Evolutionary conservation across 2,797 vertebrate species (phyloP).

Genomic region (Rhinella marina): DNA sequence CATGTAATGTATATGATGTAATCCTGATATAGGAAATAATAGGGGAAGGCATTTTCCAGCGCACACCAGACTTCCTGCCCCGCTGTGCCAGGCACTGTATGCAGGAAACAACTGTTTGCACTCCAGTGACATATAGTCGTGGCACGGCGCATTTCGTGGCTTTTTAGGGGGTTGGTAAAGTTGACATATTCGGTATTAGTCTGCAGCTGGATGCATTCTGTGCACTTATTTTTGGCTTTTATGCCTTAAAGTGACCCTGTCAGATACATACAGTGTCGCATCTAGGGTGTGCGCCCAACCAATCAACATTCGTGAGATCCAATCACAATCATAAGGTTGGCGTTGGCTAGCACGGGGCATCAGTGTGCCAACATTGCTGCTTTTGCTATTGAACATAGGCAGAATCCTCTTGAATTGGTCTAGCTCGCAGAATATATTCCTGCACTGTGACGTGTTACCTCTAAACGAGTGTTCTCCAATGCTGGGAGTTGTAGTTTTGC

Average conservation of each 20-base stretch:
- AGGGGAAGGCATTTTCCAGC: background rate
- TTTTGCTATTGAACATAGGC: background rate
- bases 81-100: background rate
- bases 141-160: background rate
- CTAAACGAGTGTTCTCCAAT: background rate
- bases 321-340: background rate
- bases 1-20: background rate
- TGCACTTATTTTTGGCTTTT: background rate
- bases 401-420: background rate
- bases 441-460: background rate
- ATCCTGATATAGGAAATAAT: background rate
- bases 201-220: background rate
- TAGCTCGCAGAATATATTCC: background rate
- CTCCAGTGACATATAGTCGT: background rate
- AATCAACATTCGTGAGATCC: background rate
- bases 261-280: background rate
- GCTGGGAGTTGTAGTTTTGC: background rate
- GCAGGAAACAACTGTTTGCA: conserved; percentile 6
- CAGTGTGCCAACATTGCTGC: background rate
- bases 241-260: background rate
- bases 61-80: conserved; percentile 22
- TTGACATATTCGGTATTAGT: background rate
- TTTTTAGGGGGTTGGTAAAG: background rate
- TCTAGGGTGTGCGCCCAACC: background rate
- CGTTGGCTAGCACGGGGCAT: background rate